Evolutionary conservation across 2,888 invertebrate genomes (phyloP).

Genomic region (Folsomia candida): DNA sequence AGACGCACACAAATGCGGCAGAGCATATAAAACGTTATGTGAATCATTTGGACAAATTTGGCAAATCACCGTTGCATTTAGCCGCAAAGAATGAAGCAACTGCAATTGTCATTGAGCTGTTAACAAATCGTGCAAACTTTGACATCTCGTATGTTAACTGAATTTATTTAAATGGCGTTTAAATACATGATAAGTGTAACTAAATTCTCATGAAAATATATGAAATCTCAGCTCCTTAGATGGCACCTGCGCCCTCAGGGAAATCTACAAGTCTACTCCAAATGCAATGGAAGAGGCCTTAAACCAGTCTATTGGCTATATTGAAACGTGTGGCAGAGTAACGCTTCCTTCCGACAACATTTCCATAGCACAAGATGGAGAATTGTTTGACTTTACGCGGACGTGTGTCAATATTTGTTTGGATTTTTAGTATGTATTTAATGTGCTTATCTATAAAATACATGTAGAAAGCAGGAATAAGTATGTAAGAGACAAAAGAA

Average conservation of each 20-base stretch:
- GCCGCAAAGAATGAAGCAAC: conserved; percentile 41
- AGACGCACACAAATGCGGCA: conserved; percentile 15
- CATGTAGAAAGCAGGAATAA: no score
- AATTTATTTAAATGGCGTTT: no score
- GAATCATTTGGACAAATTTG: conserved; percentile 26
- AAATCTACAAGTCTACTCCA: conserved; percentile 40
- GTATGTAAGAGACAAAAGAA: no score
- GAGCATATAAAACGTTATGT: conserved; percentile 34
- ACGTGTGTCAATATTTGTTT: conserved; percentile 35
- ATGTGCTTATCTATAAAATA: background rate
- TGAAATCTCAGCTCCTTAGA: conserved; percentile 16
- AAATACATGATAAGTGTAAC: no score
- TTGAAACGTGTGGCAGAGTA: conserved; percentile 31
- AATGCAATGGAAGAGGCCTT: conserved; percentile 40
- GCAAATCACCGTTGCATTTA: conserved; percentile 35
- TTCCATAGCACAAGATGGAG: no score
- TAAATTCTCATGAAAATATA: no score
- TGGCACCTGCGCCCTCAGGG: conserved; percentile 31
- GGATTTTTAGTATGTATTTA: conserved; percentile 34
- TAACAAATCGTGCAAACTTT: conserved; percentile 34
- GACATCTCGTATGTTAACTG: conserved; percentile 18
- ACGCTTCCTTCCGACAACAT: background rate
- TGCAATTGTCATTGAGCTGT: conserved; percentile 34
- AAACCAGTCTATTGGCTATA: conserved; percentile 38
- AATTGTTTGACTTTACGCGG: conserved; percentile 30